Evolutionary conservation across 2,888 invertebrate genomes (phyloP).

Genomic region (Scelioninae gen. 1): DNA sequence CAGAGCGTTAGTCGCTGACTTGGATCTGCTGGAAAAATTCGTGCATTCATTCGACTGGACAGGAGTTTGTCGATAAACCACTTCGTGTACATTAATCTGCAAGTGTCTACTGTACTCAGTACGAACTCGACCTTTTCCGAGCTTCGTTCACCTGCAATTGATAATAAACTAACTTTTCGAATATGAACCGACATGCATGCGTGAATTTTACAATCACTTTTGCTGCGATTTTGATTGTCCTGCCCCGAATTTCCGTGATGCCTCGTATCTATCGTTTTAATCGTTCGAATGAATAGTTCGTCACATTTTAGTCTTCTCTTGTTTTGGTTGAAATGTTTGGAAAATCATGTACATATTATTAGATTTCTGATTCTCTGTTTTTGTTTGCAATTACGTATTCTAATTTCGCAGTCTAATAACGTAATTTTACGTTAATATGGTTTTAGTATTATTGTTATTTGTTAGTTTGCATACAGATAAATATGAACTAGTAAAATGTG

Average conservation of each 20-base stretch:
- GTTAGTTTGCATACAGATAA: not conserved
- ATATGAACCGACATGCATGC: slow-evolving; percentile 51
- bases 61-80: slow-evolving; percentile 69
- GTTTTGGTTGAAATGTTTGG: no score
- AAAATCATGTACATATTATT: no score
- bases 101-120: slow-evolving; percentile 54
- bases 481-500: no score
- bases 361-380: no score
- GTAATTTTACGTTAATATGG: no score
- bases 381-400: no score
- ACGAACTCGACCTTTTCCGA: slow-evolving; percentile 55
- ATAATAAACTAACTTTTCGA: slow-evolving; percentile 61
- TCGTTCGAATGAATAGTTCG: not conserved
- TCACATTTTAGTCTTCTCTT: no score
- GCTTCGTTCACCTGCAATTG: slow-evolving; percentile 42
- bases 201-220: slow-evolving; percentile 47
- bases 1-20: slow-evolving; percentile 60
- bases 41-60: slow-evolving; percentile 64
- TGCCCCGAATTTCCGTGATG: not conserved
- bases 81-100: slow-evolving; percentile 69
- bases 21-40: slow-evolving; percentile 61
- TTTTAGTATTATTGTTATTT: no score
- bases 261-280: not conserved
- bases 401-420: no score
- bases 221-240: slow-evolving; percentile 32